Conservation (phyloP, 2,113 vertebrate genomes). For the Poicephalus meyeri region DNA sequence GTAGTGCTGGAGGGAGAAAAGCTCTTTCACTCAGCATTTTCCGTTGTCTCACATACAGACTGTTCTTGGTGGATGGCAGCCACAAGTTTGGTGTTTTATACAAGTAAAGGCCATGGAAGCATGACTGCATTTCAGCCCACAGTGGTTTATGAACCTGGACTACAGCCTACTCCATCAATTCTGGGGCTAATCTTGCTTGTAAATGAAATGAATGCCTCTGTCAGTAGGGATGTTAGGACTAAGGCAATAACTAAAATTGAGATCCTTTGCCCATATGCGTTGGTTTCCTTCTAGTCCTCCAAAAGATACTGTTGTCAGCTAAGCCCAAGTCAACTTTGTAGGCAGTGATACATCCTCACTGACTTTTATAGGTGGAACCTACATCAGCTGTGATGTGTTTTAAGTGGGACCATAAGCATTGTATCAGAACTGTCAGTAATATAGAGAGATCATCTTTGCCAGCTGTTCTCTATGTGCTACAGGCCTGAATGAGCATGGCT, state of each 20-base stretch:
- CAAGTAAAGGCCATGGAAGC: background rate
- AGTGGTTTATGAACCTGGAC: background rate
- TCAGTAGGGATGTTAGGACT: background rate
- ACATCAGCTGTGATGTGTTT: accelerated
- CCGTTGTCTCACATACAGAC: background rate
- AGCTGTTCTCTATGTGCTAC: background rate
- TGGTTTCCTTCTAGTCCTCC: background rate
- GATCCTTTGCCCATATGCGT: accelerated
- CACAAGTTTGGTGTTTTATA: background rate
- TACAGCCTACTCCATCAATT: background rate
- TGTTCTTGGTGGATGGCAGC: background rate
- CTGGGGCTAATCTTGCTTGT: background rate
- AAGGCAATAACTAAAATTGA: background rate
- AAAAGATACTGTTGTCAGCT: background rate
- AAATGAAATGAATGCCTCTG: background rate
- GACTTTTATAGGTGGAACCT: background rate
- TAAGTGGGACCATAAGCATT: background rate
- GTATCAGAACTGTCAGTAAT: background rate
- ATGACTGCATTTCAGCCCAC: accelerated
- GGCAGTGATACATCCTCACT: background rate
- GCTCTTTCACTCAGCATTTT: background rate
- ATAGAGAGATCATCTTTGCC: background rate
- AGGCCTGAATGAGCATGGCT: background rate
- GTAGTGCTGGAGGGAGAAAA: background rate
- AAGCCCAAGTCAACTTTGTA: background rate